Base-by-base conservation (phyloP, 2,888 invertebrate species). In the Folsomia candida region DNA sequence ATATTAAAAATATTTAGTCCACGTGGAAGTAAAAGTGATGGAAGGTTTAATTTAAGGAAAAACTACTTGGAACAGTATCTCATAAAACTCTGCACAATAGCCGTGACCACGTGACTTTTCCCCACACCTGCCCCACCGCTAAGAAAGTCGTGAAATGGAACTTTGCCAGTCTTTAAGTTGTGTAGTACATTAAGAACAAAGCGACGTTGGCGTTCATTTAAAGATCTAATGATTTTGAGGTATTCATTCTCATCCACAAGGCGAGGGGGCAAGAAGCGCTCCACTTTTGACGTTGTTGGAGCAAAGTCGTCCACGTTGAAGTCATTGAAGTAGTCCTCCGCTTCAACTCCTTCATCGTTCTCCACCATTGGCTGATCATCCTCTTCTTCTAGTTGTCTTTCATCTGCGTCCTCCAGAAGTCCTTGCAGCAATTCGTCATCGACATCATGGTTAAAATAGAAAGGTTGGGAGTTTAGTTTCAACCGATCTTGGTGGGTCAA, bases 61-160 rank as follows among this genome's bases (percentile, higher is more conserved):
- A 47, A 18, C 54, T 54, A 54, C 54, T 59, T 63, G 28, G 29
- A 27, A 18, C 11, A 28, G 25, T 20, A 51, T 58, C 74, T 14
- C 26, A 74, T 0, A 18, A 62, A 58, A 26, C 57, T 51, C 51
- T 74, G 74, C 6, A 72, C 65, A 11, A 81, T 73, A n/a, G 78
- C 74, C 24, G 73, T 76, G 3, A 82, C 80, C 1, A 80, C 67
- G 20, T 58, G 72, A 66, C 81, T 81, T 77, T 81, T 81, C 14
- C 81, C 81, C 14, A 81, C 81, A 6, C 81, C 81, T 4, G 80
- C 81, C 28, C 77, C 76, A 24, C 80, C 81, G 74, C 70, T 73
- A 9, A 81, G 65, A 71, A 78, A 81, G 28, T 75, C 69, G 68
- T 69, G 69, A 66, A 80, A 73, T 51, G 78, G 79, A 58, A 71